Evolutionary conservation across 2,113 vertebrate genomes (phyloP).

Genomic region (Excalfactoria chinensis): DNA sequence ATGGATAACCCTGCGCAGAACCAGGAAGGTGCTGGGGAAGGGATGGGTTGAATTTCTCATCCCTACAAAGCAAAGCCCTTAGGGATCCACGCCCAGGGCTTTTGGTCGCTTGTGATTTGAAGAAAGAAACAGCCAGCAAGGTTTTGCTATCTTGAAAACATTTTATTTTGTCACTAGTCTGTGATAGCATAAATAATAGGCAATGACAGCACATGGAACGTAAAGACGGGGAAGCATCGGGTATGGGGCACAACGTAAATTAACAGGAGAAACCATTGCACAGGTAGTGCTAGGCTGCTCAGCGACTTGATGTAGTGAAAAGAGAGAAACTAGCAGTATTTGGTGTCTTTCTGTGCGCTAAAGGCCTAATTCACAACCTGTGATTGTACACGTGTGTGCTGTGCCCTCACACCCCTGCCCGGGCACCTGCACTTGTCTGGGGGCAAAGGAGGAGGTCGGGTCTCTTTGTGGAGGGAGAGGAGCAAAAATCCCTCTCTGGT

Average conservation of each 20-base stretch:
- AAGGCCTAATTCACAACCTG: background rate
- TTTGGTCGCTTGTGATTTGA: background rate
- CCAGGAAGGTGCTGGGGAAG: accelerated
- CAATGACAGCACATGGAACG: slow-evolving; percentile 35
- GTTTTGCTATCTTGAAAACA: slow-evolving; percentile 65
- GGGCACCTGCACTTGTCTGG: accelerated
- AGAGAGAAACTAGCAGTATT: background rate
- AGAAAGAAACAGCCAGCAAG: background rate
- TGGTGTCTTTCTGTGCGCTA: background rate
- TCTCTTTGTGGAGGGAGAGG: background rate
- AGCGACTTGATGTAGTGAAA: background rate
- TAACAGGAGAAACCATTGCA: accelerated
- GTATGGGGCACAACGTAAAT: background rate
- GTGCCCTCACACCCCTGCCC: background rate
- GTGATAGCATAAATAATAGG: slow-evolving; percentile 79
- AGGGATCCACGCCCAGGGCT: background rate
- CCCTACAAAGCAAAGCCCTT: background rate
- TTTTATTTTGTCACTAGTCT: slow-evolving; percentile 78
- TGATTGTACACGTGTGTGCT: background rate
- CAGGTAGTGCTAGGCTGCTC: background rate
- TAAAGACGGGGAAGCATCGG: background rate
- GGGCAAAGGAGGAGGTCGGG: accelerated
- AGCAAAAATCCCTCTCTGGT: background rate
- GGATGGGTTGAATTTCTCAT: background rate
- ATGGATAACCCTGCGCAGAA: background rate